Evolutionary conservation across 2,113 vertebrate species (phyloP), one percentile per base, ranked within the genome.

Genomic region (Notothenia rossii): DNA sequence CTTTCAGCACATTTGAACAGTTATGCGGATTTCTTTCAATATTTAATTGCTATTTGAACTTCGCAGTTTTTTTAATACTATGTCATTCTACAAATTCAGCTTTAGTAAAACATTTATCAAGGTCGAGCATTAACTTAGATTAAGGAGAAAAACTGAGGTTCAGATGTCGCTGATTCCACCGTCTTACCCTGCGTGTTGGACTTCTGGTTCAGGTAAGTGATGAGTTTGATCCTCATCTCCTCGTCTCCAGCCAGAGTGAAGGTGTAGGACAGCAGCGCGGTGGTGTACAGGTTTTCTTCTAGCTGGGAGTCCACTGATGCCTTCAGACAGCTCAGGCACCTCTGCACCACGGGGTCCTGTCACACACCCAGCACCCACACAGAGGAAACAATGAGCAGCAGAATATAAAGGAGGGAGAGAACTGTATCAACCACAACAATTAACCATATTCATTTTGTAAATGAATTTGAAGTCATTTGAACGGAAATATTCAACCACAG

Each of bases 231-330:
- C 56, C 94, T 95, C 79, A 84, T 95, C 48, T 82, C 86, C 81
- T 89, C 4, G 59, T 96, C 94, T 62, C 92, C 90, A 43, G 96
- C 96, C 81, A 98, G 93, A n/a, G 95, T 90, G 1, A 97, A 98
- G 79, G 96, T 95, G 86, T 98, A 98, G 58, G 96, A 95, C 78
- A 97, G 63, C 72, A 98, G 94, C 0, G 97, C 96, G 4, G 92
- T 93, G 36, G 94, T 95, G 76, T 97, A 96, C 14, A 94, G 72
- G 71, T 95, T 93, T 78, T 90, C 78, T 78, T 90, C 78, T 58
- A 92, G 22, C 60, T 68, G 58, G n/a, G 33, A 11, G 0, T 79
- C 20, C 11, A 43, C 50, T 0, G 92, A 86, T 0, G 1, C 29
- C 76, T 84, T 82, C 1, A 97, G 85, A 67, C 96, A 98, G 10